phyloP scores from a whole-genome alignment of 2,888 invertebrate genomes.

The Apoda limacodes region DNA sequence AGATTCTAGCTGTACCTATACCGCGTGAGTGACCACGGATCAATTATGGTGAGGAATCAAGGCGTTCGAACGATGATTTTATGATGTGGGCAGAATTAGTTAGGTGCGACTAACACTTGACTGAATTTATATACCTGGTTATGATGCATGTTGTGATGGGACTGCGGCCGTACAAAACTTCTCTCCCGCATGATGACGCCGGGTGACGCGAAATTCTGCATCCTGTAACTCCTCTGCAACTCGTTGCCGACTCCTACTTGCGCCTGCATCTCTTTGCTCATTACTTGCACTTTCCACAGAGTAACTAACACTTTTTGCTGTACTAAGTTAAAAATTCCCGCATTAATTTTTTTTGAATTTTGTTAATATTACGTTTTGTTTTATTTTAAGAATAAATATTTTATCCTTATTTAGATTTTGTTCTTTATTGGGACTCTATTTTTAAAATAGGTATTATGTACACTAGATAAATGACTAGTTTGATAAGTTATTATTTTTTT shows the following conservation, averaged over 20 bases:
- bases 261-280: slow-evolving; percentile 45
- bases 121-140: slow-evolving; percentile 66
- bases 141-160: slow-evolving; percentile 68
- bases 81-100: no score
- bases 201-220: slow-evolving; percentile 67
- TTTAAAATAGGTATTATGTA: slow-evolving; percentile 59
- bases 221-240: slow-evolving; percentile 62
- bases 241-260: slow-evolving; percentile 55
- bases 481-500: slow-evolving; percentile 44
- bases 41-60: no score
- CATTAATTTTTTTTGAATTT: slow-evolving; percentile 22
- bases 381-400: no score
- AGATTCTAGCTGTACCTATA: no score
- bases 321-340: slow-evolving; percentile 45
- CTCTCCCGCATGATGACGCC: slow-evolving; percentile 75
- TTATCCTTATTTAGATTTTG: no score
- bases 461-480: slow-evolving; percentile 69
- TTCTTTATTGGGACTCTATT: slow-evolving; percentile 29
- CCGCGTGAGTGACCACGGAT: no score
- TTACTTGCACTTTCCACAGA: slow-evolving; percentile 1
- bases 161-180: slow-evolving; percentile 76
- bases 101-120: no score
- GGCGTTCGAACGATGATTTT: no score
- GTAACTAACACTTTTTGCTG: slow-evolving; percentile 24
- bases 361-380: slow-evolving; percentile 17